These are phyloP conservation scores for Chlamydotis undulata DNA, from an alignment of 2,113 vertebrate genomes.

Conservation along the genomic window DNA sequence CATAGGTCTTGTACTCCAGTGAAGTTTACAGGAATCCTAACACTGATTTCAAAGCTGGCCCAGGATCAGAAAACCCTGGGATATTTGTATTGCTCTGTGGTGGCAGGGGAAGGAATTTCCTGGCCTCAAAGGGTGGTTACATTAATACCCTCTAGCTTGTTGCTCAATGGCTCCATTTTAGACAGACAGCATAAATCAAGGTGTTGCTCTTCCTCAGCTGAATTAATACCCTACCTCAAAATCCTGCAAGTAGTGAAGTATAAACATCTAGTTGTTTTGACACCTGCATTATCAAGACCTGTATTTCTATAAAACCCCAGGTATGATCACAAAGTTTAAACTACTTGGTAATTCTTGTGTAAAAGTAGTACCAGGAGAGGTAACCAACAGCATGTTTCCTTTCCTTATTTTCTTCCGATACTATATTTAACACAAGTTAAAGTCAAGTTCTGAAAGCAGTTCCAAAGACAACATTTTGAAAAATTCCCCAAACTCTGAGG, in stretches of 20 bases:
- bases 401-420: neutral
- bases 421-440: neutral
- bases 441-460: neutral
- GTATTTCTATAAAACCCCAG: neutral
- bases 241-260: neutral
- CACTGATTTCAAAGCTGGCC: neutral
- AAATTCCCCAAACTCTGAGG: neutral
- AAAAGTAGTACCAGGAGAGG: neutral
- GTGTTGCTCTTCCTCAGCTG: neutral
- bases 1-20: neutral
- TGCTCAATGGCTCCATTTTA: neutral
- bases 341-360: neutral
- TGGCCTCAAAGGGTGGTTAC: neutral
- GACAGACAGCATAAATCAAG: neutral
- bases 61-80: neutral
- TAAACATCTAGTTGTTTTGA: neutral
- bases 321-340: neutral
- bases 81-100: constrained; percentile 21
- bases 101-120: constrained; percentile 46
- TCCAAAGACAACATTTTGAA: neutral
- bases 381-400: neutral
- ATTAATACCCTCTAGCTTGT: neutral
- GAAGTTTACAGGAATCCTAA: constrained; percentile 4
- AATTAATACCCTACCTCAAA: neutral
- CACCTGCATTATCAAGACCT: neutral